A percentile compares a stretch with the other conserved stretches of the same genome.
Evolutionary conservation across 2,797 vertebrate genomes (phyloP).

Genomic region (Pristis pectinata): DNA sequence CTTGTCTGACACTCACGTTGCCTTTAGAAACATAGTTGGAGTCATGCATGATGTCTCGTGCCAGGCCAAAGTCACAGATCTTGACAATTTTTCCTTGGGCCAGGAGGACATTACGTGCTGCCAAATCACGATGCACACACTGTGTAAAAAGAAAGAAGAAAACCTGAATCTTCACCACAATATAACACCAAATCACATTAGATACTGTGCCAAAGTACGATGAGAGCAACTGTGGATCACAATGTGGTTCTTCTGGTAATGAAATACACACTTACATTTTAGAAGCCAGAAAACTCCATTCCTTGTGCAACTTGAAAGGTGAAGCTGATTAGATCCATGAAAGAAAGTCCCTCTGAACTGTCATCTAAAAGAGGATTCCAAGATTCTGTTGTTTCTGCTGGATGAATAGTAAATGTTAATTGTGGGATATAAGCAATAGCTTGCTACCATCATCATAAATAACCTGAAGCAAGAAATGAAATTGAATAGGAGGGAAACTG

Average conservation of each 20-base stretch:
- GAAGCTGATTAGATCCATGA: slow-evolving; percentile 89
- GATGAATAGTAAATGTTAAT: neutral
- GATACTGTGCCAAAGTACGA: neutral
- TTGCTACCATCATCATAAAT: neutral
- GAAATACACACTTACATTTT: slow-evolving; percentile 77
- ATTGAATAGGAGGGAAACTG: neutral
- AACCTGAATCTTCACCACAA: neutral
- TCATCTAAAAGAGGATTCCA: slow-evolving; percentile 77
- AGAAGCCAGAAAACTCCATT: slow-evolving; percentile 95
- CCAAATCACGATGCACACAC: slow-evolving; percentile 96
- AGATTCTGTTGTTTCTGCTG: neutral
- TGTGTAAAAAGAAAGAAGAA: slow-evolving; percentile 45
- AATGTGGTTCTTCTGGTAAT: neutral
- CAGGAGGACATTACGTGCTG: slow-evolving; percentile 92
- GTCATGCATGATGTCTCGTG: slow-evolving; percentile 98
- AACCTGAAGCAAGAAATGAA: neutral
- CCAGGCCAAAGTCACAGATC: slow-evolving; percentile 96
- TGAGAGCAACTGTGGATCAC: neutral
- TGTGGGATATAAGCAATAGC: neutral
- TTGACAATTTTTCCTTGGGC: slow-evolving; percentile 98
- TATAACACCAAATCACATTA: neutral
- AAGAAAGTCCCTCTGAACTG: slow-evolving; percentile 72
- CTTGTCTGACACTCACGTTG: slow-evolving; percentile 68
- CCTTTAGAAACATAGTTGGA: slow-evolving; percentile 99
- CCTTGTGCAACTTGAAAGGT: slow-evolving; percentile 95